Conservation (phyloP, 2,888 invertebrate species). For the Sarcophaga variegata region DNA sequence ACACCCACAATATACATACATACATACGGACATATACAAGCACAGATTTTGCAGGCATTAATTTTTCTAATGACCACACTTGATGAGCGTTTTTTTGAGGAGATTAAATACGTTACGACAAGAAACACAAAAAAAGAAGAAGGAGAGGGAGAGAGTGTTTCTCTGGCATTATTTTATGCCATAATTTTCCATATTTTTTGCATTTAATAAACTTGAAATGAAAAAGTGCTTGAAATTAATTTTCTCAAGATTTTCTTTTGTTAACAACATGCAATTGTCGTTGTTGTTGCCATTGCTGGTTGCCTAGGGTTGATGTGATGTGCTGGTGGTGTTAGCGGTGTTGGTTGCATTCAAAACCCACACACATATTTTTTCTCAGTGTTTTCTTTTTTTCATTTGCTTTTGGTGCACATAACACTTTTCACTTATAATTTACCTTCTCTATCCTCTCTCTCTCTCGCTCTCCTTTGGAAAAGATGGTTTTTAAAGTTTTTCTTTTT, state of each 20-base stretch:
- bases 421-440: constrained; percentile 68
- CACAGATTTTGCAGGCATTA: constrained; percentile 23
- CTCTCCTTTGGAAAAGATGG: not conserved
- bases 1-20: constrained; percentile 28
- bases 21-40: no score
- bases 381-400: not conserved
- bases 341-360: constrained; percentile 61
- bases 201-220: constrained; percentile 67
- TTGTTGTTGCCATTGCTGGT: not conserved
- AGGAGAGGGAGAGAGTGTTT: not conserved
- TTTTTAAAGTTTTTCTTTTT: constrained; percentile 23
- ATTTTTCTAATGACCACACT: constrained; percentile 54
- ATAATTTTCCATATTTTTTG: constrained; percentile 57
- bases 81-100: constrained; percentile 15
- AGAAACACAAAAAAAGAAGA: not conserved
- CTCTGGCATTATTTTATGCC: constrained; percentile 14
- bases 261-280: not conserved
- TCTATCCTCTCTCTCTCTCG: not conserved
- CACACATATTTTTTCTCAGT: constrained; percentile 63
- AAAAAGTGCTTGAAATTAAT: constrained; percentile 67
- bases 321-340: constrained; percentile 7
- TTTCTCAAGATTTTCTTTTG: constrained; percentile 51
- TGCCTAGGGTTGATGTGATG: not conserved
- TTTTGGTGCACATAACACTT: constrained; percentile 47
- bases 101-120: not conserved